These are phyloP conservation scores for Tenrec ecaudatus DNA, from an alignment of 2,113 vertebrate species.

Conservation along the genomic window DNA sequence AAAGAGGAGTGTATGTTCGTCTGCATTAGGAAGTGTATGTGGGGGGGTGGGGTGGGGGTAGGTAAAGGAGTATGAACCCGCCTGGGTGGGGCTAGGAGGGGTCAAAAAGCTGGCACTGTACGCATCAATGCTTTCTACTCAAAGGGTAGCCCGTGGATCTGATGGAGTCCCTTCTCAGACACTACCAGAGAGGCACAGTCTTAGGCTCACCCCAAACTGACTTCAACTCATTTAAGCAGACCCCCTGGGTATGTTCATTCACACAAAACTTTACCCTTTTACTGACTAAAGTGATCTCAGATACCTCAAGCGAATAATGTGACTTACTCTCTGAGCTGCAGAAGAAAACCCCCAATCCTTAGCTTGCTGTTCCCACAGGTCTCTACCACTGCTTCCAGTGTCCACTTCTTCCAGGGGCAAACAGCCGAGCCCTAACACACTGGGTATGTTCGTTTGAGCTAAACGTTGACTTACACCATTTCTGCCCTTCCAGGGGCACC, in stretches of 20 bases:
- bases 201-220: background rate
- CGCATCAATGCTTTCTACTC: background rate
- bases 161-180: background rate
- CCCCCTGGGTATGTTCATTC: background rate
- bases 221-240: background rate
- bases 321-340: background rate
- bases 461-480: accelerated
- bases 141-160: background rate
- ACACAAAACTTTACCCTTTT: background rate
- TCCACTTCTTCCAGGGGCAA: background rate
- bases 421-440: background rate
- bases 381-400: background rate
- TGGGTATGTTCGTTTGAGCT: too few relatives aligned
- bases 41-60: background rate
- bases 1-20: too few relatives aligned
- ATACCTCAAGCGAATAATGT: background rate
- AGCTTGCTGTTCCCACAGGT: background rate
- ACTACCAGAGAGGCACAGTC: background rate
- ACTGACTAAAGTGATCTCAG: background rate
- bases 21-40: too few relatives aligned
- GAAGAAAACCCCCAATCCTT: background rate
- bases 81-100: background rate
- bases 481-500: background rate
- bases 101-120: background rate
- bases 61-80: background rate